Conservation (phyloP, 2,797 vertebrate genomes). For the Brachyalestes nurse region DNA sequence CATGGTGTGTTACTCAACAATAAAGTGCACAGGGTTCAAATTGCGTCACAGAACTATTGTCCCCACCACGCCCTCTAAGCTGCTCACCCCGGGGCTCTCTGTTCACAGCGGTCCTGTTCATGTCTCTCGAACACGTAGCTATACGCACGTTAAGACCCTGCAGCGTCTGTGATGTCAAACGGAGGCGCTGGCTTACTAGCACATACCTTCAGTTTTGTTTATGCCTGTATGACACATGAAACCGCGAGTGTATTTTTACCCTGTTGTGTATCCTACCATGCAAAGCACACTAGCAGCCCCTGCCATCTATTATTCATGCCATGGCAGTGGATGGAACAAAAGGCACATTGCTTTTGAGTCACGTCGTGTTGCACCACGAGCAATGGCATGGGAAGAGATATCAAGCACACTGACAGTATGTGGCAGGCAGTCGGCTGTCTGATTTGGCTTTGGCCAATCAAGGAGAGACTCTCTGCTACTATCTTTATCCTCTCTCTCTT, state of each 20-base stretch:
- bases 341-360: constrained; percentile 47
- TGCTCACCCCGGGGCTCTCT: background rate
- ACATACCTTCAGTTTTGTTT: constrained; percentile 42
- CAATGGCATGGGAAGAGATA: constrained; percentile 33
- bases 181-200: constrained; percentile 34
- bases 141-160: background rate
- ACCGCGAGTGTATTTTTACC: constrained; percentile 51
- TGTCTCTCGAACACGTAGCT: background rate
- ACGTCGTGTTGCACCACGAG: constrained; percentile 27
- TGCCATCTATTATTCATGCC: constrained; percentile 58
- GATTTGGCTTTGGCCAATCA: constrained; percentile 20
- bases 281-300: constrained; percentile 41
- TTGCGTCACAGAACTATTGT: background rate
- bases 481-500: constrained; percentile 6
- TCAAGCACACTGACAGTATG: constrained; percentile 16
- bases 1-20: background rate
- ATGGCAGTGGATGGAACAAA: constrained; percentile 49
- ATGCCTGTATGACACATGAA: constrained; percentile 49
- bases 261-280: constrained; percentile 48
- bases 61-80: background rate
- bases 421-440: constrained; percentile 14
- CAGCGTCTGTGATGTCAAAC: constrained; percentile 39
- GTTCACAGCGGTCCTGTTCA: constrained; percentile 1
- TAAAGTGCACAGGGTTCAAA: background rate
- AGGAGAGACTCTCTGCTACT: background rate